Evolutionary conservation across 2,888 invertebrate species (phyloP), one percentile per base, ranked within the genome.

Genomic region (Pandemis cinnamomeana): DNA sequence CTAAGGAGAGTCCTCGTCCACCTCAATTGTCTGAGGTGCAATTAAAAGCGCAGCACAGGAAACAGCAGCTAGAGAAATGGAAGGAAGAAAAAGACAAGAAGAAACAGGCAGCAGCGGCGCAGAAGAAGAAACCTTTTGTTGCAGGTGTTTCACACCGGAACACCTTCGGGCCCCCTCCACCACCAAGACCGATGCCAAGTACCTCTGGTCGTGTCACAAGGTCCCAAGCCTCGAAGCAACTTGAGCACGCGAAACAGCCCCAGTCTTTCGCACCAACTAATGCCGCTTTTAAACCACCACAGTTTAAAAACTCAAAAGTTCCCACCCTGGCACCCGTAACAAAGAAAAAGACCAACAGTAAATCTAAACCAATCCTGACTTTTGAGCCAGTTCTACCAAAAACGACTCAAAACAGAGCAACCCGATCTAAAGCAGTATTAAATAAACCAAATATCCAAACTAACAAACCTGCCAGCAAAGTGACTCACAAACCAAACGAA

Each of bases 251-350:
- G 7, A 48, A 64, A 5, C 46, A 64, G 27, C 27, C 46, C 7
- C 48, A 27, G 44, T 94, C 94, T 0, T 95, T 95, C 87, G 95
- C 95, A 10, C 95, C 96, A 0, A 83, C 83, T 71, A 91, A 95
- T 87, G 93, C 95, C 15, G 78, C 84, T 11, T 96, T 96, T 80
- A 91, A 88, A 79, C 89, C 95, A 5, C 95, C 95, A 0, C 75
- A 82, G 8, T 87, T 88, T 8, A 83, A 83, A 77, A 84, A 83
- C 10, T 60, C 75, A 0, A 88, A 84, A 73, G 79, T 85, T 71
- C 87, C 87, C 5, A 83, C 72, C 27, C 72, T 90, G 53, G 81
- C 76, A 2, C 79, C 84, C 42, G 75, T 78, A 51, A 81, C 76
- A 48, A 83, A 82, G 74, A 77, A 67, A 62, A 81, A 79, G 62